Evolutionary conservation across 2,113 vertebrate genomes (phyloP), one percentile per base, ranked within the genome.

Genomic region (Helogale parvula): DNA sequence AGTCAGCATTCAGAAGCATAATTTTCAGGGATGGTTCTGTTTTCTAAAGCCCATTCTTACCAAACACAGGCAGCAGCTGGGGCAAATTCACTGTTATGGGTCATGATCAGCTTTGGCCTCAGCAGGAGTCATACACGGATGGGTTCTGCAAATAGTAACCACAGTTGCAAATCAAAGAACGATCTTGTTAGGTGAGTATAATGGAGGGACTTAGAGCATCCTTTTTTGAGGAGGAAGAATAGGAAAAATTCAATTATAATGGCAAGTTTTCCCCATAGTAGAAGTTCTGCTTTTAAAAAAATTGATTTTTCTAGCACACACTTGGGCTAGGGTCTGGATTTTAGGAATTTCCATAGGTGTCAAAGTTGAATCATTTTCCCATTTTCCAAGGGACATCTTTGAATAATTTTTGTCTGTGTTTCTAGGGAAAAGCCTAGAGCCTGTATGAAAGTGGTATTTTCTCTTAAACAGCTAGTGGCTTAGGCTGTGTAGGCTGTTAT

Each of bases 361-460:
- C 52, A 82, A 94, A 25, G 17, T 77, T 94, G 89, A 93, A 52
- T 90, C 76, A 90, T 95, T 93, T 87, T 41, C n/a, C 52, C 80
- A 68, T 9, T 84, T 97, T 96, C 41, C 47, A 72, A 85, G 96
- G 60, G 66, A 71, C 21, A 29, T 45, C 33, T 90, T 84, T 90
- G 52, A 87, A 65, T 95, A 91, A 83, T 90, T 94, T 96, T 52
- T 93, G n/a, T 90, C 65, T 88, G 9, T 11, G 13, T 94, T 88
- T 91, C 52, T 85, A 71, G 77, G 35, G 50, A 84, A 76, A 33
- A 94, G 2, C 41, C 54, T 79, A n/a, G 25, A 88, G 29, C 57
- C 35, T 95, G 12, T 54, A 71, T 91, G 77, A 88, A 86, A 92
- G 63, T 77, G n/a, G 7, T 16, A 38, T 88, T 82, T 95, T 13